Base-by-base conservation (phyloP, 2,888 invertebrate species). In the Marronus borbonicus region DNA sequence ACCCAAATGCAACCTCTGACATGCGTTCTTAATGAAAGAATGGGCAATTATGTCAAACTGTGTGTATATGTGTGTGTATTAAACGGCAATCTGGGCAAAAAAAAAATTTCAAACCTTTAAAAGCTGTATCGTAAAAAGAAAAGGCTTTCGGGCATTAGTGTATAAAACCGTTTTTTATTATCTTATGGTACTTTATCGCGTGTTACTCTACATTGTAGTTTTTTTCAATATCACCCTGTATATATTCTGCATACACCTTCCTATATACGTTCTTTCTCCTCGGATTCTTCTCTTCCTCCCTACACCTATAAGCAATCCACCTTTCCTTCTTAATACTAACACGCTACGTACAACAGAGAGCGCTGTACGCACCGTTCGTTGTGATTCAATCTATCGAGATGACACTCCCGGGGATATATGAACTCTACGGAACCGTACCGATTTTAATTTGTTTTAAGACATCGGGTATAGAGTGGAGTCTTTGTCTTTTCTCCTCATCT, bases 381-480 rank as follows among this genome's bases (percentile, higher is more conserved):
- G 88, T 89, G 88, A 90, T 90, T 90, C 91, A 90, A 91, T 91
- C 90, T 90, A 91, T 91, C 88, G 90, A 89, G 89, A 91, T 90
- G 91, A 90, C 91, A 91, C 91, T 90, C 91, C 85, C 82, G 91
- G 91, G 91, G 91, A 84, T 85, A 84, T 84, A 85, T 66, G 44
- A 60, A 60, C 66, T 83, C 84, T 83, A 84, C 83, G 85, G 85
- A 86, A 44, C 85, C 84, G 85, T 85, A 83, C 83, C 84, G 86
- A 86, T 87, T 87, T 87, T 87, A 87, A 87, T 88, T 87, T 86
- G 87, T 86, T 87, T 87, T 87, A 87, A 87, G 84, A 81, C 83
- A 14, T 44, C 44, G 44, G 10, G 39, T 28, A 60, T 20, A 7
- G 60, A 60, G 55, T 20, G 7, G 76, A 39, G 8, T 62, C 60